These are phyloP conservation scores for Ormyrus rosae DNA, from an alignment of 2,888 invertebrate species.

Conservation along the genomic window DNA sequence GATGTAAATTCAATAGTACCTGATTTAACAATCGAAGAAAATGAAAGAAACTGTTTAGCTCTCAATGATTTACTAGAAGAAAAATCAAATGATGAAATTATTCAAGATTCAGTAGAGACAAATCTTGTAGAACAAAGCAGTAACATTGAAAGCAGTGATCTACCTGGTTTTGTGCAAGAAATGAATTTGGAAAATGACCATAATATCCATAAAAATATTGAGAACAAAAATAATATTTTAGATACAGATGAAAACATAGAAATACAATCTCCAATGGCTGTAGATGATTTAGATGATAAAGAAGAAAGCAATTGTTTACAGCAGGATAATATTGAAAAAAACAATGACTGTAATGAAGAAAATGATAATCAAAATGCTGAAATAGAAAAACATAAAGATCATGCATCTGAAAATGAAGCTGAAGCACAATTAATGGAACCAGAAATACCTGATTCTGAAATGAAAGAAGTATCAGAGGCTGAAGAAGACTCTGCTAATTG, in stretches of 20 bases:
- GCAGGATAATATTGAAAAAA: background rate
- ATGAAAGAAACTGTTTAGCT: constrained; percentile 25
- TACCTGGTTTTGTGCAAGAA: constrained; percentile 2
- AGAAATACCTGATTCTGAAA: background rate
- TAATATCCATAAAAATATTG: constrained; percentile 7
- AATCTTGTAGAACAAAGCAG: background rate
- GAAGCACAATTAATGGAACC: constrained; percentile 4
- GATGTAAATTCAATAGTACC: background rate
- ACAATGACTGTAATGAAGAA: background rate
- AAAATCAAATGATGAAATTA: constrained; percentile 5
- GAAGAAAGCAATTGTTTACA: background rate
- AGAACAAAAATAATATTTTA: background rate
- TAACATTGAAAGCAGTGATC: constrained; percentile 10
- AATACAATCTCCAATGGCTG: constrained; percentile 4
- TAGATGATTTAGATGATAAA: constrained; percentile 1
- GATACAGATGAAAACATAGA: constrained; percentile 4
- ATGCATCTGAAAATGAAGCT: background rate
- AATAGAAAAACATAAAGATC: constrained; percentile 11
- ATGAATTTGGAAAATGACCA: background rate
- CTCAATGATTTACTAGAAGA: background rate
- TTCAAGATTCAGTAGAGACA: background rate
- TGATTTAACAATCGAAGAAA: constrained; percentile 1
- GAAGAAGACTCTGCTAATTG: constrained; percentile 21
- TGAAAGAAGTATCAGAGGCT: constrained; percentile 22
- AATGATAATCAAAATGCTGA: background rate